Evolutionary conservation across 2,888 invertebrate species (phyloP).

Genomic region (Cephus pulcher): DNA sequence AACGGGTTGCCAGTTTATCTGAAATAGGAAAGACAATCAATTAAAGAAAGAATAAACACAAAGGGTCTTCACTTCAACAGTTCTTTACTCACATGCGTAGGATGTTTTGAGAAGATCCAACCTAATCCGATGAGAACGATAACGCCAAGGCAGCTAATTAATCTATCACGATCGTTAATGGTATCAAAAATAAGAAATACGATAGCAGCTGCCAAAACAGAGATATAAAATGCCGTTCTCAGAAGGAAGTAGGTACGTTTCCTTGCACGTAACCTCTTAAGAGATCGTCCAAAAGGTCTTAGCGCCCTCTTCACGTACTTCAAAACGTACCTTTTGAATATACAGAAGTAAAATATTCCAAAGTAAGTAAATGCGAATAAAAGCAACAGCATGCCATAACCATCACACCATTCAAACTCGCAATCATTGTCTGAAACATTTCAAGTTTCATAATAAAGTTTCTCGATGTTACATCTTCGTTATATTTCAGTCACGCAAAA

Average conservation of each 20-base stretch:
- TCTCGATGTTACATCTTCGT: not conserved
- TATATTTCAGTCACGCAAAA: not conserved
- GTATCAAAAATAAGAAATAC: conserved; percentile 77
- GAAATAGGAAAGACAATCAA: conserved; percentile 16
- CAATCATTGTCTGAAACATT: conserved; percentile 36
- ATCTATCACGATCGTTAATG: conserved; percentile 68
- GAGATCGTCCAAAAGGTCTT: conserved; percentile 23
- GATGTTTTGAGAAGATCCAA: conserved; percentile 74
- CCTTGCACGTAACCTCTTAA: not conserved
- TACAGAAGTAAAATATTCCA: conserved; percentile 73
- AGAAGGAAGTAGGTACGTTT: not conserved
- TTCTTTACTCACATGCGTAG: conserved; percentile 66
- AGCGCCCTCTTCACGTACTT: conserved; percentile 59
- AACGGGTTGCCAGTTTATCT: conserved; percentile 85
- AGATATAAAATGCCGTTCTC: conserved; percentile 56
- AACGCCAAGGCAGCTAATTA: conserved; percentile 79
- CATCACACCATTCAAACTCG: conserved; percentile 69
- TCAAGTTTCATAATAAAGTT: not conserved
- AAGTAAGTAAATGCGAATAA: conserved; percentile 73
- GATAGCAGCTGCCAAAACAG: conserved; percentile 68
- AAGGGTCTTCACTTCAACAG: not conserved
- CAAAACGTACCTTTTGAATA: conserved; percentile 70
- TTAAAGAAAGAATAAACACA: not conserved
- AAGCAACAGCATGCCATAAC: conserved; percentile 80
- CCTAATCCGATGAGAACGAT: conserved; percentile 73